These are phyloP conservation scores for Cryptoprocta ferox DNA, from an alignment of 2,797 vertebrate genomes.

Conservation along the genomic window DNA sequence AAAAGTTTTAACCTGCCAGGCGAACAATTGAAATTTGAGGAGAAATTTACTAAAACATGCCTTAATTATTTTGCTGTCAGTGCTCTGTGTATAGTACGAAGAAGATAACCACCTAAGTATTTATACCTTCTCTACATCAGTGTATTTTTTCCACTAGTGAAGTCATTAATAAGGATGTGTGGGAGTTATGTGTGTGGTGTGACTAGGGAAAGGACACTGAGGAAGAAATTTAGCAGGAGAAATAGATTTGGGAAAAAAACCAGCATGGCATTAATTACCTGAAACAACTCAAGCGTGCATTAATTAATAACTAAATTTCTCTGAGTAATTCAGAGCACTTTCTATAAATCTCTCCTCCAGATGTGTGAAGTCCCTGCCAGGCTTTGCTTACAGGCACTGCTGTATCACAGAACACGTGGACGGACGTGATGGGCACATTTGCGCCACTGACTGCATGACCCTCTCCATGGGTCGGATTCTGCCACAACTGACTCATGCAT, in stretches of 20 bases:
- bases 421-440: neutral
- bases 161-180: neutral
- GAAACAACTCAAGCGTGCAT: neutral
- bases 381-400: neutral
- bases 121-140: neutral
- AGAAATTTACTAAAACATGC: neutral
- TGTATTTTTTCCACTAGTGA: neutral
- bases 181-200: rapidly evolving
- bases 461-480: neutral
- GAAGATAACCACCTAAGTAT: neutral
- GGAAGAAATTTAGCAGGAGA: neutral
- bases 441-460: neutral
- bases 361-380: neutral
- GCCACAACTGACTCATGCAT: neutral
- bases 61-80: neutral
- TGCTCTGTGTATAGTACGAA: neutral
- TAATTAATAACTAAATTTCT: neutral
- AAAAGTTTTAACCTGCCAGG: neutral
- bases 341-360: neutral
- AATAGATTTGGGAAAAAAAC: neutral
- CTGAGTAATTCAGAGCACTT: neutral
- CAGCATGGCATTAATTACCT: neutral
- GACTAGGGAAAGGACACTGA: neutral
- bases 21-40: neutral
- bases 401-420: neutral